These are phyloP conservation scores for Gibbula magus DNA, from an alignment of 2,888 invertebrate species.

Conservation along the genomic window DNA sequence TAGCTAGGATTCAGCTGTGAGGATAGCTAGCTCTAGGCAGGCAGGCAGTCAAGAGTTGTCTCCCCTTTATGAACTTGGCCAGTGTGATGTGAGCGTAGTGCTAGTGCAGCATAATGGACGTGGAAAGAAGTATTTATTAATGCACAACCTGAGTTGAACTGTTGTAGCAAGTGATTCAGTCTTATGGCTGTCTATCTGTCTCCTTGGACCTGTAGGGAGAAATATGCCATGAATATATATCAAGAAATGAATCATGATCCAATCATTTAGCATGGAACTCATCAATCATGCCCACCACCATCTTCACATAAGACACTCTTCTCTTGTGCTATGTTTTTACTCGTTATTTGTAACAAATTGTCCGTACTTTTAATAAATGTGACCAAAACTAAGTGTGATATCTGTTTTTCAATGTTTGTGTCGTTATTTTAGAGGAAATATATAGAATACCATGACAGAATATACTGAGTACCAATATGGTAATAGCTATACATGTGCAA, in stretches of 20 bases:
- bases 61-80: background rate
- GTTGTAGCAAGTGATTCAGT: background rate
- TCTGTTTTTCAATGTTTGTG: background rate
- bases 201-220: constrained; percentile 14
- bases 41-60: constrained; percentile 1
- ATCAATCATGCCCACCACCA: background rate
- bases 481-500: no score
- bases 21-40: background rate
- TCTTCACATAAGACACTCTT: background rate
- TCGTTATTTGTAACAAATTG: background rate
- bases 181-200: background rate
- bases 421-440: background rate
- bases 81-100: constrained; percentile 9
- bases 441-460: no score
- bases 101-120: constrained; percentile 4
- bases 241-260: background rate
- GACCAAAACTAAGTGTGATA: background rate
- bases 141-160: constrained; percentile 14
- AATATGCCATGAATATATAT: background rate
- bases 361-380: constrained; percentile 3
- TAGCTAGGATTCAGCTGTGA: background rate
- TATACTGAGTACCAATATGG: no score
- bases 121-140: constrained; percentile 9
- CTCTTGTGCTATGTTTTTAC: constrained; percentile 17
- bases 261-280: constrained; percentile 14